Conservation (phyloP, 2,797 vertebrate species). For the Acrossocheilus wenchowensis region DNA sequence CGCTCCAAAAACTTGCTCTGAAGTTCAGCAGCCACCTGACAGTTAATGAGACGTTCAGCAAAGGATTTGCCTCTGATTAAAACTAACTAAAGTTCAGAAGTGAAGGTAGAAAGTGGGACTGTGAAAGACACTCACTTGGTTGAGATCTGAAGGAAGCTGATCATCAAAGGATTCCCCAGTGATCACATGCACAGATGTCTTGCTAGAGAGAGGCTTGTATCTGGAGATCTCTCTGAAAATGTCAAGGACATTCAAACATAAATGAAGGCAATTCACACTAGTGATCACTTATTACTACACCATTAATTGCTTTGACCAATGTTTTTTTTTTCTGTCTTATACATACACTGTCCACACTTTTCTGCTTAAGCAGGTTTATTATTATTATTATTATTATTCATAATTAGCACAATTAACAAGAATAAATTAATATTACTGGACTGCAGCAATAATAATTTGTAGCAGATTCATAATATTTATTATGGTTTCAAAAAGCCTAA, state of each 20-base stretch:
- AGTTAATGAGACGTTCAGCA: conserved; percentile 16
- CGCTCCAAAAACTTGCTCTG: conserved; percentile 81
- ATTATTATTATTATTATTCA: not conserved
- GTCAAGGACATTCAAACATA: conserved; percentile 24
- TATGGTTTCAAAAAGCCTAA: not conserved
- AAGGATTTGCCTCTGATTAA: conserved; percentile 11
- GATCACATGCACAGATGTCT: conserved; percentile 78
- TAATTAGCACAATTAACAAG: not conserved
- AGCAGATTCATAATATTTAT: not conserved
- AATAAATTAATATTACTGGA: not conserved
- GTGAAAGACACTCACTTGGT: conserved; percentile 72
- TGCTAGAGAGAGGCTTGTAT: conserved; percentile 81
- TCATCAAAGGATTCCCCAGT: conserved; percentile 80
- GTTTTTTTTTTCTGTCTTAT: not conserved
- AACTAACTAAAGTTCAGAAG: conserved; percentile 25
- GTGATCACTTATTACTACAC: not conserved
- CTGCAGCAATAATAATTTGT: not conserved
- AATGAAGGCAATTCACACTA: not conserved
- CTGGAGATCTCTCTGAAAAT: conserved; percentile 78
- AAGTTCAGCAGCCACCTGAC: conserved; percentile 79
- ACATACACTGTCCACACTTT: not conserved
- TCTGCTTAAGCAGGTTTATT: not conserved
- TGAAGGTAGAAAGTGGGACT: not conserved
- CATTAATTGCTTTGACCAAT: not conserved
- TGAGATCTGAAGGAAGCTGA: conserved; percentile 76